phyloP scores from a whole-genome alignment of 2,888 invertebrate genomes.

The Leptopterna dolabrata region DNA sequence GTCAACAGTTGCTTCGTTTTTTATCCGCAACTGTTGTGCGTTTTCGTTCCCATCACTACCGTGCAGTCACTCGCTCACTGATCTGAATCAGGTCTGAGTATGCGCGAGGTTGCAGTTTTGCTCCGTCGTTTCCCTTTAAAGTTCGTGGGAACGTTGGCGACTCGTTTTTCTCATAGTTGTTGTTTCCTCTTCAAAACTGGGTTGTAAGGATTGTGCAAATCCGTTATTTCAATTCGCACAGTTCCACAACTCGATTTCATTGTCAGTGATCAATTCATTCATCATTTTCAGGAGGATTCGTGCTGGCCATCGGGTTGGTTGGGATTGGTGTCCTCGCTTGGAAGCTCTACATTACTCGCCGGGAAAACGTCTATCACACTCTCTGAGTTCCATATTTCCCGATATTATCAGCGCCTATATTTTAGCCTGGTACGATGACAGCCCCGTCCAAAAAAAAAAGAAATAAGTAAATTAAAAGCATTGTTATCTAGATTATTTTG shows the following conservation, averaged over 20 bases:
- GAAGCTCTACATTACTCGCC: slow-evolving; percentile 88
- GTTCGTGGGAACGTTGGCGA: too few relatives aligned
- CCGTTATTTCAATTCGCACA: too few relatives aligned
- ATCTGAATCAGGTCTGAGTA: too few relatives aligned
- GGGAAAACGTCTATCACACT: slow-evolving; percentile 90
- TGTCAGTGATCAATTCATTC: background rate
- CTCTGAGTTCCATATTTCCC: slow-evolving; percentile 72
- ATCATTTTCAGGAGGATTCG: slow-evolving; percentile 80
- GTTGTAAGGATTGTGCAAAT: too few relatives aligned
- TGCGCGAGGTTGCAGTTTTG: too few relatives aligned
- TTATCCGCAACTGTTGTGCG: too few relatives aligned
- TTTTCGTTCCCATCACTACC: too few relatives aligned
- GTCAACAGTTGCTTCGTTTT: too few relatives aligned
- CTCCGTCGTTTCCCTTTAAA: too few relatives aligned
- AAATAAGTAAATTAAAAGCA: background rate
- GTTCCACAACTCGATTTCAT: background rate
- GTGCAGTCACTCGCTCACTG: too few relatives aligned
- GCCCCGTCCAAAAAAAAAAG: background rate
- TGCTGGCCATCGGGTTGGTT: slow-evolving; percentile 81
- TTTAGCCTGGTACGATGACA: slow-evolving; percentile 25
- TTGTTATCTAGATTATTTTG: slow-evolving; percentile 40
- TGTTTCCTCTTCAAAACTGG: too few relatives aligned
- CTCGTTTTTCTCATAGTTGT: too few relatives aligned
- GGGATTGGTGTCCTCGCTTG: slow-evolving; percentile 85
- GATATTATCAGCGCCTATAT: background rate